Evolutionary conservation across 2,113 vertebrate species (phyloP).

Genomic region (Poeciliopsis occidentalis): DNA sequence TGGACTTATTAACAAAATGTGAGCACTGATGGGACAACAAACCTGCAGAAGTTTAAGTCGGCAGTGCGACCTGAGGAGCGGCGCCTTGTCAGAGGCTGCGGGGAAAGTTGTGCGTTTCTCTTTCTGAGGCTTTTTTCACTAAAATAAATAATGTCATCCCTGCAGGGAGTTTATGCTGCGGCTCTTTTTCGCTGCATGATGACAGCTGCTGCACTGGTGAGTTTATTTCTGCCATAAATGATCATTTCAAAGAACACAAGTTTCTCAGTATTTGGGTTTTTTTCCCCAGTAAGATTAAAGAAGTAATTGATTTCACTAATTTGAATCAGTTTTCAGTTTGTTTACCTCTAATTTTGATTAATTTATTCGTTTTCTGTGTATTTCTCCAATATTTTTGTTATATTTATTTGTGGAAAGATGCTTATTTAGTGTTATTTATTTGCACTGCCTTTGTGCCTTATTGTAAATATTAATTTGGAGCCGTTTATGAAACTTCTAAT

Average conservation of each 20-base stretch:
- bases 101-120: slow-evolving; percentile 1
- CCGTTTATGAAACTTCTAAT: not conserved
- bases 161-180: slow-evolving; percentile 33
- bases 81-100: slow-evolving; percentile 22
- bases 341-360: no score
- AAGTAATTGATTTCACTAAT: no score
- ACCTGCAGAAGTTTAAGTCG: slow-evolving; percentile 19
- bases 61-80: slow-evolving; percentile 23
- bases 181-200: slow-evolving; percentile 61
- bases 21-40: slow-evolving; percentile 27
- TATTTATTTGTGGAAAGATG: no score
- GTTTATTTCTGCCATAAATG: slow-evolving; percentile 28
- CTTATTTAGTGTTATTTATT: no score
- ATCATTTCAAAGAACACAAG: not conserved
- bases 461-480: not conserved
- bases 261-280: not conserved
- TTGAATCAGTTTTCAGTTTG: no score
- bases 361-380: no score
- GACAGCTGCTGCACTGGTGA: slow-evolving; percentile 73
- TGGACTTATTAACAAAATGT: not conserved
- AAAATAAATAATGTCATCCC: slow-evolving; percentile 50
- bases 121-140: slow-evolving; percentile 7
- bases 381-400: no score
- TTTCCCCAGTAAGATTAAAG: not conserved
- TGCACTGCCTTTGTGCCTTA: no score